These are phyloP conservation scores for Eugnorisma glareosa DNA, from an alignment of 2,888 invertebrate genomes.

Conservation along the genomic window DNA sequence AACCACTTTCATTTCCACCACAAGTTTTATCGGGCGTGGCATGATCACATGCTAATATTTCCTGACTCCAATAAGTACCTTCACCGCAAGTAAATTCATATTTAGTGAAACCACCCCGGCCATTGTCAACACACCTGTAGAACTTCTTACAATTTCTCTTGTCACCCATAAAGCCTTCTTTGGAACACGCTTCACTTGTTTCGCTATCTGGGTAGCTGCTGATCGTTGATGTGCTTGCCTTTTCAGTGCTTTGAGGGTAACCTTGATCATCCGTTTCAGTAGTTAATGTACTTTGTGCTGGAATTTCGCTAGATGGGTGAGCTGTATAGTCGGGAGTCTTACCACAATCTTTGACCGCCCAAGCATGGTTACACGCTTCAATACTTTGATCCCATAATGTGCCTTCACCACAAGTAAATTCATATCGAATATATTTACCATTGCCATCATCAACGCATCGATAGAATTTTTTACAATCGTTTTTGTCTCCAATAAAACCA, in stretches of 20 bases:
- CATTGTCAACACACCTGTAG: slow-evolving; percentile 93
- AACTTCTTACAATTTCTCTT: slow-evolving; percentile 93
- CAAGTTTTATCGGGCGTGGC: slow-evolving; percentile 70
- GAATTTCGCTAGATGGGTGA: slow-evolving; percentile 30
- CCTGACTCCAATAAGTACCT: slow-evolving; percentile 94
- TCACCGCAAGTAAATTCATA: slow-evolving; percentile 94
- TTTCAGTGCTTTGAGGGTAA: slow-evolving; percentile 50
- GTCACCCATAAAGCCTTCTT: slow-evolving; percentile 91
- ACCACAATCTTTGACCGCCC: slow-evolving; percentile 70
- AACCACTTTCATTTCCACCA: slow-evolving; percentile 54
- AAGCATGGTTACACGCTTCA: slow-evolving; percentile 90
- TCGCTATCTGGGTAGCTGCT: slow-evolving; percentile 32
- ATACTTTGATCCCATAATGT: slow-evolving; percentile 91
- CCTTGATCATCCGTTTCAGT: slow-evolving; percentile 34
- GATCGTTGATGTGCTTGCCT: slow-evolving; percentile 33
- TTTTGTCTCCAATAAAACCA: slow-evolving; percentile 90
- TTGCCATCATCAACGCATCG: slow-evolving; percentile 90
- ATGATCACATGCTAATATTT: slow-evolving; percentile 93
- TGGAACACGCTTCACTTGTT: slow-evolving; percentile 34
- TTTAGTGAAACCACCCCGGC: slow-evolving; percentile 90
- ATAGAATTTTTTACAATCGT: slow-evolving; percentile 92
- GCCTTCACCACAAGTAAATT: slow-evolving; percentile 90
- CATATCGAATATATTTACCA: slow-evolving; percentile 85
- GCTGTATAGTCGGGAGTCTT: slow-evolving; percentile 57
- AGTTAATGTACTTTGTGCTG: slow-evolving; percentile 22